These are phyloP conservation scores for Coptodon rendalli DNA, from an alignment of 2,113 vertebrate genomes.

Conservation along the genomic window DNA sequence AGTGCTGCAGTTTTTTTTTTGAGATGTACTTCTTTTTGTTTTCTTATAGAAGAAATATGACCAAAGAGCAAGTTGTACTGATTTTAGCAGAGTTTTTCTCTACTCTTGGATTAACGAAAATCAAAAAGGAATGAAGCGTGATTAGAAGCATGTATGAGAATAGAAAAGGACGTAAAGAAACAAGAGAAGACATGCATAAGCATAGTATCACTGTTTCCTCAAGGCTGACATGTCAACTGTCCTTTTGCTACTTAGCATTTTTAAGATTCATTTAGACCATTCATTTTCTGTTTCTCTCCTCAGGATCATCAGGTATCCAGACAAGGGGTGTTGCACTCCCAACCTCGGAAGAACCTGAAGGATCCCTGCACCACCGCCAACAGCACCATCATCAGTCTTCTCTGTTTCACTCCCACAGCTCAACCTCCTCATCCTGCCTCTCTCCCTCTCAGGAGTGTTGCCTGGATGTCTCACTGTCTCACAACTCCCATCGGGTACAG, in stretches of 20 bases:
- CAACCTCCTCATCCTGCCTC: conserved; percentile 43
- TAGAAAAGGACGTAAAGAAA: neutral
- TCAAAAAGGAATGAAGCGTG: neutral
- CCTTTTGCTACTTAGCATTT: neutral
- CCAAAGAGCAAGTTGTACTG: neutral
- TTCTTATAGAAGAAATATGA: neutral
- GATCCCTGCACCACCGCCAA: conserved; percentile 47
- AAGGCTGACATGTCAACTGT: neutral
- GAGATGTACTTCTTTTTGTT: neutral
- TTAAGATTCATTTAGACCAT: neutral
- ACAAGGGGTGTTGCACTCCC: conserved; percentile 51
- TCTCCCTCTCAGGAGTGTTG: conserved; percentile 56
- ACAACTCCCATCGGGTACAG: conserved; percentile 62
- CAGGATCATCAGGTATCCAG: conserved; percentile 60
- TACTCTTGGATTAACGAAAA: neutral
- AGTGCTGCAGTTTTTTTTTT: neutral
- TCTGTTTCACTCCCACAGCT: conserved; percentile 59
- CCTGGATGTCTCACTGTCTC: conserved; percentile 56
- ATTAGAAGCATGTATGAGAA: neutral
- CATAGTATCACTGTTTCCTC: neutral
- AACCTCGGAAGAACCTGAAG: conserved; percentile 56
- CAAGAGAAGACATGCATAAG: neutral
- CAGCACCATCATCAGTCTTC: conserved; percentile 63
- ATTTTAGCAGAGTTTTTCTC: neutral
- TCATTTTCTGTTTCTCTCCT: neutral